These are phyloP conservation scores for Cartodere bifasciata DNA, from an alignment of 2,888 invertebrate genomes.

Conservation along the genomic window DNA sequence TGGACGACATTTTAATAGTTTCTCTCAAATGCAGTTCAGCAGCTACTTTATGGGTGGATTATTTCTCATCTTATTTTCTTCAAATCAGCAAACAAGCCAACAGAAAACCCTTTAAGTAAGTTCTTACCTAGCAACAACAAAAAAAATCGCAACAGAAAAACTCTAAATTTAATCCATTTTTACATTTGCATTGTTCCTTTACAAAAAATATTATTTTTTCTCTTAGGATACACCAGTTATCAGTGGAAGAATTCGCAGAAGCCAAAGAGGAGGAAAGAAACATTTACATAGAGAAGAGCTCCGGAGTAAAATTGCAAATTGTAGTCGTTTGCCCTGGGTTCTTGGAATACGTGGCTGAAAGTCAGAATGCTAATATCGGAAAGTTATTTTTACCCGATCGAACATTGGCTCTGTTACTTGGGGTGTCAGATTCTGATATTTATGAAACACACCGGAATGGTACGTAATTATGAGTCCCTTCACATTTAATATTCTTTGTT, in stretches of 20 bases:
- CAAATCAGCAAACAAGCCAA: conserved; percentile 73
- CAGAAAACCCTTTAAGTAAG: conserved; percentile 63
- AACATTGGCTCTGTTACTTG: conserved; percentile 67
- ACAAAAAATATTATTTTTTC: conserved; percentile 1
- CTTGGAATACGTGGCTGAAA: conserved; percentile 45
- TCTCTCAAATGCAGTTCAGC: conserved; percentile 68
- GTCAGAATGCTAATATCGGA: conserved; percentile 42
- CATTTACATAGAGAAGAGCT: conserved; percentile 42
- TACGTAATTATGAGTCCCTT: no score
- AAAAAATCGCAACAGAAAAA: no score
- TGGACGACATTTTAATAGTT: conserved; percentile 73
- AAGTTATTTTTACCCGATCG: conserved; percentile 54
- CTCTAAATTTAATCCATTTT: no score
- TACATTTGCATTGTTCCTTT: no score
- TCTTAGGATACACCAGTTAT: conserved; percentile 58
- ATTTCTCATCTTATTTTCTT: conserved; percentile 70
- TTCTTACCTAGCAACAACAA: conserved; percentile 12
- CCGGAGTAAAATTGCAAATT: conserved; percentile 62
- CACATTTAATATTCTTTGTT: no score
- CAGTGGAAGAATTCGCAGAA: conserved; percentile 53
- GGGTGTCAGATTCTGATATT: conserved; percentile 61
- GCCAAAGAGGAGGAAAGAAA: conserved; percentile 37
- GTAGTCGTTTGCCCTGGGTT: conserved; percentile 69
- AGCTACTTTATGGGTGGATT: conserved; percentile 69
- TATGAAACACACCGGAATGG: conserved; percentile 56